phyloP scores from a whole-genome alignment of 2,888 invertebrate species.

The Tachystola acroxantha region DNA sequence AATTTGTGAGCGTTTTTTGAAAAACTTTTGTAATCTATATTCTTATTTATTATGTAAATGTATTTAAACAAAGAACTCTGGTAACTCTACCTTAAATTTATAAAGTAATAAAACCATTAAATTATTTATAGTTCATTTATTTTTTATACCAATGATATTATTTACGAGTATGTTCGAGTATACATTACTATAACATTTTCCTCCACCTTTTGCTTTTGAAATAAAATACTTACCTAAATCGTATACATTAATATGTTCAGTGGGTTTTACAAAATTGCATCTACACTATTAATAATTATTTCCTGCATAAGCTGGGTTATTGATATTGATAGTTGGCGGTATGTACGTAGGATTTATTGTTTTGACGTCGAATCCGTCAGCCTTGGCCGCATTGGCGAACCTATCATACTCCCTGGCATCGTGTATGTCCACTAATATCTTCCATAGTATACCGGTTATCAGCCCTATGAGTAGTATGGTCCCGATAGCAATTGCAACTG shows the following conservation, averaged over 20 bases:
- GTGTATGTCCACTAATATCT: conserved; percentile 43
- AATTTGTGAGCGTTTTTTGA: conserved; percentile 30
- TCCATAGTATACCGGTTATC: conserved; percentile 51
- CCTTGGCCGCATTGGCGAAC: conserved; percentile 36
- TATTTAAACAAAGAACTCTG: conserved; percentile 18
- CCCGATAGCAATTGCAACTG: conserved; percentile 42
- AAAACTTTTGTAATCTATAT: conserved; percentile 25
- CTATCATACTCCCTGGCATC: conserved; percentile 52
- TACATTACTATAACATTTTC: too few relatives aligned
- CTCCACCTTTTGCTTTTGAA: too few relatives aligned
- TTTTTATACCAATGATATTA: conserved; percentile 1
- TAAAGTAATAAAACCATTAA: conserved; percentile 26
- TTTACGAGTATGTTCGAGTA: conserved; percentile 6
- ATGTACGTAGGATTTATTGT: conserved; percentile 39
- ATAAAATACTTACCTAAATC: too few relatives aligned
- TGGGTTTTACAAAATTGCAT: too few relatives aligned
- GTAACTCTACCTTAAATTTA: conserved; percentile 5
- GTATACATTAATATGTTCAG: too few relatives aligned
- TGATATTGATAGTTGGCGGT: conserved; percentile 32
- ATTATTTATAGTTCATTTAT: conserved; percentile 8
- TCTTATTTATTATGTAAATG: conserved; percentile 24
- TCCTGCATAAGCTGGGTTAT: conserved; percentile 37
- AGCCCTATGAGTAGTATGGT: conserved; percentile 50
- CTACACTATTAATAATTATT: conserved; percentile 18
- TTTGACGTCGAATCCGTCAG: conserved; percentile 34